Evolutionary conservation across 2,113 vertebrate species (phyloP).

Genomic region (Onychostruthus taczanowskii): DNA sequence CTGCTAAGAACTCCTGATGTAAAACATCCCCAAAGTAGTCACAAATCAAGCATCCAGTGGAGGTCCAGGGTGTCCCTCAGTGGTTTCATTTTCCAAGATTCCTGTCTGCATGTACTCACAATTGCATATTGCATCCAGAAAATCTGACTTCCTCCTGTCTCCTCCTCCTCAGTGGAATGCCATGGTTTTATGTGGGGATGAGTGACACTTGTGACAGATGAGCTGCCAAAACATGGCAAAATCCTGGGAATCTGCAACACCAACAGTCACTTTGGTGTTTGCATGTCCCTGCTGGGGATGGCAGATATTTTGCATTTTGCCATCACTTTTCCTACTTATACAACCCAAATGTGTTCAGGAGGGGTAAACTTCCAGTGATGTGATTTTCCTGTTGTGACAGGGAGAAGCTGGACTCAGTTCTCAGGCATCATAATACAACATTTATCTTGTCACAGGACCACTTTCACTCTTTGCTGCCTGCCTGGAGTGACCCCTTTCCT

Average conservation of each 20-base stretch:
- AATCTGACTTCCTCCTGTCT: background rate
- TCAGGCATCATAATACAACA: background rate
- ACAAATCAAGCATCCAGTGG: background rate
- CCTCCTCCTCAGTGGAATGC: background rate
- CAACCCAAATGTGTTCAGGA: background rate
- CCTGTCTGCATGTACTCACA: background rate
- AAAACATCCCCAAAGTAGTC: background rate
- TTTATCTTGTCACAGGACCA: background rate
- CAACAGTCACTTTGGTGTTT: background rate
- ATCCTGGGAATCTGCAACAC: background rate
- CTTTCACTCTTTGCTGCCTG: background rate
- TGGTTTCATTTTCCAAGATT: background rate
- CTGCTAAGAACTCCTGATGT: background rate
- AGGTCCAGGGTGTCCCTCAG: background rate
- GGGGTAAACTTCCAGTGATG: background rate
- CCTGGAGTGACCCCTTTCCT: background rate
- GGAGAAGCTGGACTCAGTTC: background rate
- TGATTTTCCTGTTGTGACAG: background rate
- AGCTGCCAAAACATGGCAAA: conserved; percentile 34
- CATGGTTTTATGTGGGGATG: background rate
- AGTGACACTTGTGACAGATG: background rate
- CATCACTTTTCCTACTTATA: background rate
- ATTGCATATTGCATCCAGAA: background rate
- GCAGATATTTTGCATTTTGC: conserved; percentile 24
- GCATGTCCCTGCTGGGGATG: background rate